Percentiles rank a stretch among this genome's conserved stretches.
Conservation (phyloP, 2,113 vertebrate genomes). For the Sapajus apella region DNA sequence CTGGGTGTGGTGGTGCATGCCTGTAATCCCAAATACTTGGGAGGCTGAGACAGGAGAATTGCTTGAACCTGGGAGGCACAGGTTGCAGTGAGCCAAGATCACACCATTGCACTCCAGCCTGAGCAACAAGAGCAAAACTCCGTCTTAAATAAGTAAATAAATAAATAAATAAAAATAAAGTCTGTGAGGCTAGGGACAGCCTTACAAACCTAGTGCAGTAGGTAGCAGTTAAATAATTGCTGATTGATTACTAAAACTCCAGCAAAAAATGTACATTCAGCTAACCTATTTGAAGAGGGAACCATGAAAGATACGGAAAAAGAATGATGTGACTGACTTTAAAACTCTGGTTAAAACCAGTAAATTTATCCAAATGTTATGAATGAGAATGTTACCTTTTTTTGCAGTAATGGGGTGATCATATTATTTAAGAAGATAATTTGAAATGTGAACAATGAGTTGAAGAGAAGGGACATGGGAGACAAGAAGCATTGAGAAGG, state of each 20-base stretch:
- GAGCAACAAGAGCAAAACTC: too few species aligned
- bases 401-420: background rate
- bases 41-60: too few species aligned
- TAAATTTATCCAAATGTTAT: background rate
- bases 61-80: too few species aligned
- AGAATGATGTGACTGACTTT: background rate
- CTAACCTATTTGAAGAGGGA: background rate
- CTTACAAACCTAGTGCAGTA: background rate
- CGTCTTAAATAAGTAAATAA: too few species aligned
- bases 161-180: too few species aligned
- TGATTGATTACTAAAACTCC: background rate
- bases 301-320: background rate
- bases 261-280: background rate
- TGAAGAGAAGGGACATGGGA: background rate
- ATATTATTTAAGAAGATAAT: slow-evolving; percentile 26
- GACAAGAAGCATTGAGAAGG: background rate
- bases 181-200: background rate
- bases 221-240: background rate
- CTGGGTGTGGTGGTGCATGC: too few species aligned
- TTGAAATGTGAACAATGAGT: background rate
- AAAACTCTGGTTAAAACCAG: background rate
- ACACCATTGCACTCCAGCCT: too few species aligned
- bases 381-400: background rate
- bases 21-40: too few species aligned
- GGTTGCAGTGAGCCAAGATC: too few species aligned